A percentile compares a stretch with the other conserved stretches of the same genome.
phyloP scores from a whole-genome alignment of 2,888 invertebrate genomes.

The Oxystoma pomonae region DNA sequence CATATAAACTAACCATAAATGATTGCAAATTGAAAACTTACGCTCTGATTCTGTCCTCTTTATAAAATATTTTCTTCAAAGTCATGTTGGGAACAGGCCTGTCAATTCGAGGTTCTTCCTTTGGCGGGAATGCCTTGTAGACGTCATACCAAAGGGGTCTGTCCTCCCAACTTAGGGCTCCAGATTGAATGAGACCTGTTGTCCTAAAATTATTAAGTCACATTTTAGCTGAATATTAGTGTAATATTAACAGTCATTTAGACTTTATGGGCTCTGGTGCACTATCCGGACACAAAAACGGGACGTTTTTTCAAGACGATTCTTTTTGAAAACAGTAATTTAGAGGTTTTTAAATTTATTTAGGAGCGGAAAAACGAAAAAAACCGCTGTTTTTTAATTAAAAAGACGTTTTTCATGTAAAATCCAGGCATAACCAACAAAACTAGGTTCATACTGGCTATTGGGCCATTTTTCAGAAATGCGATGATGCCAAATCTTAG shows the following conservation, averaged over 20 bases:
- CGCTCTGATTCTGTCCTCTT: conserved; percentile 82
- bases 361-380: too few relatives aligned
- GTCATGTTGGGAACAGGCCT: conserved; percentile 59
- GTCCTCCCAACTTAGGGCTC: conserved; percentile 76
- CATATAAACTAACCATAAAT: too few relatives aligned
- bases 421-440: too few relatives aligned
- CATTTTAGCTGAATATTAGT: background rate
- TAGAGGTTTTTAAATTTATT: too few relatives aligned
- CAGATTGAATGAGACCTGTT: conserved; percentile 72
- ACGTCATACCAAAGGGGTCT: conserved; percentile 92
- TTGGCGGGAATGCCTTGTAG: conserved; percentile 88
- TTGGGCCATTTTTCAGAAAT: too few relatives aligned
- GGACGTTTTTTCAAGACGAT: too few relatives aligned
- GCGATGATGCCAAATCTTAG: too few relatives aligned
- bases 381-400: too few relatives aligned
- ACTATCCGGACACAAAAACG: too few relatives aligned
- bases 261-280: background rate
- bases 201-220: conserved; percentile 53
- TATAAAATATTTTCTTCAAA: conserved; percentile 70
- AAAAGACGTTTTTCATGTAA: too few relatives aligned
- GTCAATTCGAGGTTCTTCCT: conserved; percentile 73
- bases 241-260: conserved; percentile 21
- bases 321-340: too few relatives aligned
- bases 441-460: too few relatives aligned
- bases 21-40: conserved; percentile 50